These are phyloP conservation scores for Anthoscopus minutus DNA, from an alignment of 2,113 vertebrate species.

Conservation along the genomic window DNA sequence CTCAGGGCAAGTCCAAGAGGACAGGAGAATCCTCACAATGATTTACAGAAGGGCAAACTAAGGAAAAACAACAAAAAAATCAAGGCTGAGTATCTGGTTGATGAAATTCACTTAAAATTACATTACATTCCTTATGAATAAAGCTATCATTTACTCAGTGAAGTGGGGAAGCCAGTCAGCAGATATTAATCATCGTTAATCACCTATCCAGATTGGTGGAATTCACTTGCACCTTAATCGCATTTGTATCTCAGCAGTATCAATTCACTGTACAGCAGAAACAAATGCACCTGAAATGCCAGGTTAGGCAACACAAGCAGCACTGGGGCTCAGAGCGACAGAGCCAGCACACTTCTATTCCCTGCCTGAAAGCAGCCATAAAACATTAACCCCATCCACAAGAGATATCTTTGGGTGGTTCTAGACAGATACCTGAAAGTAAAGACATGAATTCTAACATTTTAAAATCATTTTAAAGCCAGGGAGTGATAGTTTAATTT, in stretches of 20 bases:
- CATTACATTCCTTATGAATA: neutral
- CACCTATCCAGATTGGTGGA: neutral
- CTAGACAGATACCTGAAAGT: neutral
- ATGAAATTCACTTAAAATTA: constrained; percentile 8
- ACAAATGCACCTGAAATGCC: neutral
- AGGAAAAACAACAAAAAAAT: neutral
- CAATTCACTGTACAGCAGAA: neutral
- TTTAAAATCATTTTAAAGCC: neutral
- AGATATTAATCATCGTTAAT: constrained; percentile 20
- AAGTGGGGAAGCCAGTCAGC: constrained; percentile 39
- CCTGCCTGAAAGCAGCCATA: neutral
- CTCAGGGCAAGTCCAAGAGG: neutral
- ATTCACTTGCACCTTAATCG: constrained; percentile 7
- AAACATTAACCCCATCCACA: neutral
- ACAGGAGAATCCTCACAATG: neutral
- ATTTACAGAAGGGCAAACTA: neutral
- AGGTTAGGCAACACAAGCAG: neutral
- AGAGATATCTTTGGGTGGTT: neutral
- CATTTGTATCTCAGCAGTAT: constrained; percentile 26
- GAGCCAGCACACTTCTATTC: neutral
- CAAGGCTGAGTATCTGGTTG: neutral
- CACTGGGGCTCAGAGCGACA: neutral
- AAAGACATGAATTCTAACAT: neutral
- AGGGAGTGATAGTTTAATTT: neutral
- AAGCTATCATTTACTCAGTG: neutral